phyloP scores from a whole-genome alignment of 2,888 invertebrate genomes.

The Xestia sexstrigata region DNA sequence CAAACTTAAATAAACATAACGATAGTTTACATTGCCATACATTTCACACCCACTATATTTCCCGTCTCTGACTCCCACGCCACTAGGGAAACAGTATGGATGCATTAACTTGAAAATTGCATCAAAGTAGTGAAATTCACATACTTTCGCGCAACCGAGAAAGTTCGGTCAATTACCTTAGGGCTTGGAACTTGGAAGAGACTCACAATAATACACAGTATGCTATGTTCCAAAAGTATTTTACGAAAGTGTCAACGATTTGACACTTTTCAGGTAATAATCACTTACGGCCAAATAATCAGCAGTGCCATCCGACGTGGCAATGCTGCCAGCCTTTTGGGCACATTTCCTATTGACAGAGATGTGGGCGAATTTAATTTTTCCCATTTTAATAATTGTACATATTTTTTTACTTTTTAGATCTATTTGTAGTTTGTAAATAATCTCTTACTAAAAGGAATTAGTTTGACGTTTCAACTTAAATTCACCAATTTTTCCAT shows the following conservation, averaged over 20 bases:
- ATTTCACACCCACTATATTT: conserved; percentile 24
- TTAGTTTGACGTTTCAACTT: not conserved
- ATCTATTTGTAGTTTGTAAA: too few relatives aligned
- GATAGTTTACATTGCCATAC: not conserved
- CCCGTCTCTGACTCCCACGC: conserved; percentile 18
- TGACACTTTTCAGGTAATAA: not conserved
- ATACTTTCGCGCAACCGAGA: conserved; percentile 69
- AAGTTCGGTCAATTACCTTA: conserved; percentile 72
- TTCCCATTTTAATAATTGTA: too few relatives aligned
- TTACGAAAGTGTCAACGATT: not conserved
- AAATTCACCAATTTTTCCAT: not conserved
- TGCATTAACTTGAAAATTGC: conserved; percentile 54
- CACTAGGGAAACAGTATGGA: conserved; percentile 43
- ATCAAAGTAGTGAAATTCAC: conserved; percentile 66
- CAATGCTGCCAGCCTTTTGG: not conserved
- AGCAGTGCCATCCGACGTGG: not conserved
- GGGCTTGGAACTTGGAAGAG: conserved; percentile 41
- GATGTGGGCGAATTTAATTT: too few relatives aligned
- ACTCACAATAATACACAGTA: conserved; percentile 5
- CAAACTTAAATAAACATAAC: conserved; percentile 26
- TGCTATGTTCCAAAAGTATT: not conserved
- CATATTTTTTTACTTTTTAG: too few relatives aligned
- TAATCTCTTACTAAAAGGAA: not conserved
- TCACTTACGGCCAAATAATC: not conserved
- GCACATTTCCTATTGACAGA: not conserved